Base-by-base conservation (phyloP, 2,888 invertebrate species). In the Chrysotoxum bicinctum region DNA sequence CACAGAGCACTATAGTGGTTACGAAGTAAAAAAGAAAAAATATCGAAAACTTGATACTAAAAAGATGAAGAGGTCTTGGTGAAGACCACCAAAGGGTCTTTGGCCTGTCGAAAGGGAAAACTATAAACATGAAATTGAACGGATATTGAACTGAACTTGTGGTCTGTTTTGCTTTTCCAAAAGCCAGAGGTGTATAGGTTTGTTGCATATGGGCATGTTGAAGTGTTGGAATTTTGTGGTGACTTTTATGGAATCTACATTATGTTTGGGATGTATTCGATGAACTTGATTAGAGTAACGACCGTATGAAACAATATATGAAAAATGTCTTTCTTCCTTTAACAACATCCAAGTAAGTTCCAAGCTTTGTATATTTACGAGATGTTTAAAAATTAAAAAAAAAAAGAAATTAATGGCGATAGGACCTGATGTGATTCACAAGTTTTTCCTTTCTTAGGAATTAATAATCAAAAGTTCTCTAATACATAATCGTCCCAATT, bases 41-140 rank as follows among this genome's bases (percentile, higher is more conserved):
- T 62, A 62, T 60, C 43, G 43, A 54, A 72, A 70, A 45, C 35
- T 60, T 69, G 62, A 74, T 62, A 52, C 40, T n/a, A 52, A 35
- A 54, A 56, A 9, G 37, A 76, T 58, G 56, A 60, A 73, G 37
- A 48, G 68, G 66, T 72, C 56, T 76, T 62, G 40, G 62, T n/a
- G 45, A 77, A 56, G 69, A 70, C 70, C 69, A 66, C 66, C 43
- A 35, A 84, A 84, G 79, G 84, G 75, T 79, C 84, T 84, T 60
- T 72, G 79, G 66, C 66, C 66, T 66, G 68, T 43, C 75, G 84
- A 84, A 84, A 84, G 84, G 84, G 80, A 84, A 84, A 83, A 79
- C 79, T 69, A 64, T 54, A 76, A 82, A 72, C 56, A 60, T 68
- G 62, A 64, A 79, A 75, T 68, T 68, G 80, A 80, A 52, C 69